Evolutionary conservation across 2,888 invertebrate species (phyloP), one percentile per base, ranked within the genome.

Genomic region (Mystacides longicornis): DNA sequence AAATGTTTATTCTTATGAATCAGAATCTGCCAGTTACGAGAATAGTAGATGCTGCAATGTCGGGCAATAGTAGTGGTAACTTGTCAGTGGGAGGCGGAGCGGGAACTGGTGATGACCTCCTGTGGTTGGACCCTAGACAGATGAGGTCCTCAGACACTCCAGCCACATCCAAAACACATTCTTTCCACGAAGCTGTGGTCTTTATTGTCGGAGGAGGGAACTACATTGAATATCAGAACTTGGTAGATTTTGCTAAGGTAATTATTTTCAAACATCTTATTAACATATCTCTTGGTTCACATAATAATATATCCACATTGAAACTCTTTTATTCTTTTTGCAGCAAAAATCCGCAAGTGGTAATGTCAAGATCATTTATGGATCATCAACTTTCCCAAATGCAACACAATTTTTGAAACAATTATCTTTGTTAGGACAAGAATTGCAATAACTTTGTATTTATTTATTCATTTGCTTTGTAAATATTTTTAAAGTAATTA

Each of bases 151-250:
- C 74, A 57, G 85, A 86, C 63, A 78, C 72, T 51, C 68, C 79
- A 70, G 77, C 84, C 55, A 80, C 83, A 73, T 79, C 82, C 75
- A 72, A 82, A 67, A 69, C 78, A 65, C 68, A 81, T 64, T 82
- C 86, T 60, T 93, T 92, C 70, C 87, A 87, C 65, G 93, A 93
- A 71, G 92, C 92, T 2, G 86, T 93, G 56, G 93, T 94, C 9
- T 94, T 94, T 72, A 73, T 94, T 54, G 90, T 94, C 45, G 93
- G 94, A 45, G 93, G 93, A 57, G 93, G 99, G 49, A 98, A 97
- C 79, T 99, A 99, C 69, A 97, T 98, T 67, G 99, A 99, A 73
- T 99, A 99, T 72, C 98, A 98, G 72, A 99, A 99, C 80, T 81
- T 99, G 57, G 84, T 91, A 52, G 98, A 98, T 69, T 95, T 95